phyloP scores from a whole-genome alignment of 2,797 vertebrate species.

The Gallinago nigripennis region DNA sequence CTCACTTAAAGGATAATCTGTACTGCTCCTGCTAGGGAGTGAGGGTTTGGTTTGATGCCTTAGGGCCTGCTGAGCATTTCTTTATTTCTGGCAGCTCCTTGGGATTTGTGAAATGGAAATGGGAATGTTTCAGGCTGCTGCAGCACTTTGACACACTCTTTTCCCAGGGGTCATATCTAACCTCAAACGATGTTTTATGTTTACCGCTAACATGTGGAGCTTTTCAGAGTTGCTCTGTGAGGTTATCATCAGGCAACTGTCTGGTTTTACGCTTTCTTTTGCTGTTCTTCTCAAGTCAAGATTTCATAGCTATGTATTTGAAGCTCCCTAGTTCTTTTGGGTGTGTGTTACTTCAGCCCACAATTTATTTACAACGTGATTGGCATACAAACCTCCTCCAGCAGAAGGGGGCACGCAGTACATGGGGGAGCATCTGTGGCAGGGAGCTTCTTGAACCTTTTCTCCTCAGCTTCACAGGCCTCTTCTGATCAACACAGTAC shows the following conservation, averaged over 20 bases:
- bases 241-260: background rate
- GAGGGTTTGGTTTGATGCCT: slow-evolving; percentile 53
- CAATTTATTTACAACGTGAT: background rate
- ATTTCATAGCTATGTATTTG: background rate
- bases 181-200: background rate
- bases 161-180: slow-evolving; percentile 2
- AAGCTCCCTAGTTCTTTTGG: background rate
- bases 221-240: background rate
- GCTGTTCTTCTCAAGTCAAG: background rate
- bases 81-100: slow-evolving; percentile 28
- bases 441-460: background rate
- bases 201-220: background rate
- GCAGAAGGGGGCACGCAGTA: background rate
- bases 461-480: background rate
- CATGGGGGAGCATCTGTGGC: background rate
- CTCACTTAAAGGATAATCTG: slow-evolving; percentile 28
- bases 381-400: background rate
- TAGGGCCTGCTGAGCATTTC: background rate
- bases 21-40: background rate
- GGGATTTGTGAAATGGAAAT: slow-evolving; percentile 53
- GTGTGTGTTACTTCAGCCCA: background rate
- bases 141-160: background rate
- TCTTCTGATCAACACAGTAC: rapidly evolving
- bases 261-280: background rate
- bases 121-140: slow-evolving; percentile 20